A percentile compares a stretch with the other conserved stretches of the same genome.
phyloP scores from a whole-genome alignment of 2,797 vertebrate species.

The Thripadectes ignobilis region DNA sequence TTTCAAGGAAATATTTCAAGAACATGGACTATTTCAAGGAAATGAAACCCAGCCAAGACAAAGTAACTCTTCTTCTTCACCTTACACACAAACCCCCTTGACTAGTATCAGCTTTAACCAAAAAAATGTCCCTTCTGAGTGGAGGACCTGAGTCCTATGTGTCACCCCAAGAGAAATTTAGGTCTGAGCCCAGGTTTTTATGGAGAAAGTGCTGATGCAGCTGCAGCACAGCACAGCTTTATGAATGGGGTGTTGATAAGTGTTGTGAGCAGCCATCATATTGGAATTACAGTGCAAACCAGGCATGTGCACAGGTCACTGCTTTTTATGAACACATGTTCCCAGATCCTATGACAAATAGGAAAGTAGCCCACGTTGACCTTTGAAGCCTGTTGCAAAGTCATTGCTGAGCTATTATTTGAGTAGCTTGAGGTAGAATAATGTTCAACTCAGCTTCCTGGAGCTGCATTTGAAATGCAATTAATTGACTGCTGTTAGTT shows the following conservation, averaged over 20 bases:
- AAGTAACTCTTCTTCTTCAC: background rate
- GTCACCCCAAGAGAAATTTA: slow-evolving; percentile 31
- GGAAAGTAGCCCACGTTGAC: slow-evolving; percentile 72
- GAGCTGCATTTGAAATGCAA: slow-evolving; percentile 83
- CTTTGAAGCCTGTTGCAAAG: slow-evolving; percentile 79
- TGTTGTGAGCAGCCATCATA: slow-evolving; percentile 26
- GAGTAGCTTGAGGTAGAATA: slow-evolving; percentile 82
- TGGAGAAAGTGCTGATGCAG: slow-evolving; percentile 45
- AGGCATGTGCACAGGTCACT: slow-evolving; percentile 51
- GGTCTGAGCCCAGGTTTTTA: background rate
- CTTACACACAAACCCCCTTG: background rate
- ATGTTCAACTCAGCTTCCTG: slow-evolving; percentile 83
- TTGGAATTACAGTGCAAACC: slow-evolving; percentile 34
- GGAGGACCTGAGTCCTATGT: background rate
- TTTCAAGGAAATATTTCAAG: background rate
- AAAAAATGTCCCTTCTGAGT: background rate
- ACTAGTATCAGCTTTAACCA: background rate
- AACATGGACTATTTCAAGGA: background rate
- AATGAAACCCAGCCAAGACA: background rate
- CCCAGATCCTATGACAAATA: slow-evolving; percentile 72
- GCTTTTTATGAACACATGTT: slow-evolving; percentile 69
- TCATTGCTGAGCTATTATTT: slow-evolving; percentile 81
- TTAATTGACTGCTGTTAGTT: slow-evolving; percentile 87
- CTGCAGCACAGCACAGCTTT: background rate
- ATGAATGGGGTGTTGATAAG: slow-evolving; percentile 51